Evolutionary conservation across 2,888 invertebrate genomes (phyloP).

Genomic region (Drosophila atripex): DNA sequence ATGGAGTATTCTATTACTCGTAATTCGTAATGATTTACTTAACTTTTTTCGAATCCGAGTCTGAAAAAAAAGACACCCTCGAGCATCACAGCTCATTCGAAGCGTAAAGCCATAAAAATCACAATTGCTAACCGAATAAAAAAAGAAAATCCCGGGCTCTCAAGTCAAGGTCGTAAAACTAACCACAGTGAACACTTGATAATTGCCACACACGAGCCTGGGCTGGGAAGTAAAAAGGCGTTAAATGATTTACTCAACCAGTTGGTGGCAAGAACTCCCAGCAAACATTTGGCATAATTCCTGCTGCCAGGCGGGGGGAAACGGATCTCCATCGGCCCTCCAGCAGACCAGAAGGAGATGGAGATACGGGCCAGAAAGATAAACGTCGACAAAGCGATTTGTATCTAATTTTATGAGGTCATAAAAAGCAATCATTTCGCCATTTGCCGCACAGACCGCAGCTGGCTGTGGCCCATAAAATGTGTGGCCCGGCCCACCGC

Average conservation of each 20-base stretch:
- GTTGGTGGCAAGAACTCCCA: constrained; percentile 42
- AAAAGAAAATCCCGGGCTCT: constrained; percentile 37
- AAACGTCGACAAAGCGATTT: constrained; percentile 82
- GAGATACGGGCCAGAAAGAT: constrained; percentile 53
- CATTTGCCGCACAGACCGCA: constrained; percentile 76
- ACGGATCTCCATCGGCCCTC: constrained; percentile 18
- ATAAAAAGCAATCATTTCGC: constrained; percentile 82
- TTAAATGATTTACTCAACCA: constrained; percentile 69
- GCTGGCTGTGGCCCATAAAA: constrained; percentile 53
- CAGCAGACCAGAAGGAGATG: constrained; percentile 35
- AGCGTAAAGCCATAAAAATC: constrained; percentile 19
- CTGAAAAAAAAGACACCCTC: constrained; percentile 3
- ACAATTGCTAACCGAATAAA: constrained; percentile 2
- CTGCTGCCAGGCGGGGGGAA: constrained; percentile 32
- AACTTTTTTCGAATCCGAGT: not conserved
- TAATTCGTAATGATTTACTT: constrained; percentile 5
- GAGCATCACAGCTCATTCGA: not conserved
- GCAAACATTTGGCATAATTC: constrained; percentile 61
- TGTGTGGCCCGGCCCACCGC: constrained; percentile 58
- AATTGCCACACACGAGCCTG: constrained; percentile 36
- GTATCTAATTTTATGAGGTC: constrained; percentile 83
- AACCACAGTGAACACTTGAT: constrained; percentile 53
- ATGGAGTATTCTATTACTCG: not conserved
- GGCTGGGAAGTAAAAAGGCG: constrained; percentile 57
- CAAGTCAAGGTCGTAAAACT: constrained; percentile 31